Evolutionary conservation across 2,888 invertebrate species (phyloP).

Genomic region (Drosophila peninsularis): DNA sequence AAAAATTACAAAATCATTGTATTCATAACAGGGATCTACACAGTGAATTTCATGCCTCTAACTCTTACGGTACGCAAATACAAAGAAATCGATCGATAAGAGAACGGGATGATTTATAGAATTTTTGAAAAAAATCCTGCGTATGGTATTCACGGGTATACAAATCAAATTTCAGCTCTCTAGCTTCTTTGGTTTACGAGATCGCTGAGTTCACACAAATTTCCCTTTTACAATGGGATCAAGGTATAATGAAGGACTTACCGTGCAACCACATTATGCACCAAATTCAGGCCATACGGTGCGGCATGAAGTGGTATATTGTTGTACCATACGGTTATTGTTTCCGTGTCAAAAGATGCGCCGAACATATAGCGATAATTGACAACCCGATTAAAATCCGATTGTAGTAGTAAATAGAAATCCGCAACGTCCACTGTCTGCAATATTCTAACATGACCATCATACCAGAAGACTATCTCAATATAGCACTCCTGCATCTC

Average conservation of each 20-base stretch:
- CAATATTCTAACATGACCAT: conserved; percentile 34
- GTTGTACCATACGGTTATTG: conserved; percentile 69
- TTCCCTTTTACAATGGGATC: too few species aligned
- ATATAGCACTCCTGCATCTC: conserved; percentile 42
- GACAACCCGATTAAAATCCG: conserved; percentile 25
- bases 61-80: too few species aligned
- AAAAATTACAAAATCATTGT: too few species aligned
- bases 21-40: too few species aligned
- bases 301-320: conserved; percentile 64
- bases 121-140: too few species aligned
- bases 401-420: conserved; percentile 31
- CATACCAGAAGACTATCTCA: conserved; percentile 66
- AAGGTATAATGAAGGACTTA: conserved; percentile 32
- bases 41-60: too few species aligned
- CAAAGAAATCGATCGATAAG: too few species aligned
- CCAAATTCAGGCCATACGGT: conserved; percentile 61
- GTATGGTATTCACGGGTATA: too few species aligned
- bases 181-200: too few species aligned
- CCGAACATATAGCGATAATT: conserved; percentile 59
- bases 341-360: conserved; percentile 33
- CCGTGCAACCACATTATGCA: conserved; percentile 69
- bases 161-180: too few species aligned
- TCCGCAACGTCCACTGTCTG: not conserved
- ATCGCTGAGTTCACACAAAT: too few species aligned
- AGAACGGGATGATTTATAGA: too few species aligned